Percentiles rank a stretch among this genome's conserved stretches.
Evolutionary conservation across 1,140 invertebrate species (phyloP).

Genomic region (Apolygus lucorum): DNA sequence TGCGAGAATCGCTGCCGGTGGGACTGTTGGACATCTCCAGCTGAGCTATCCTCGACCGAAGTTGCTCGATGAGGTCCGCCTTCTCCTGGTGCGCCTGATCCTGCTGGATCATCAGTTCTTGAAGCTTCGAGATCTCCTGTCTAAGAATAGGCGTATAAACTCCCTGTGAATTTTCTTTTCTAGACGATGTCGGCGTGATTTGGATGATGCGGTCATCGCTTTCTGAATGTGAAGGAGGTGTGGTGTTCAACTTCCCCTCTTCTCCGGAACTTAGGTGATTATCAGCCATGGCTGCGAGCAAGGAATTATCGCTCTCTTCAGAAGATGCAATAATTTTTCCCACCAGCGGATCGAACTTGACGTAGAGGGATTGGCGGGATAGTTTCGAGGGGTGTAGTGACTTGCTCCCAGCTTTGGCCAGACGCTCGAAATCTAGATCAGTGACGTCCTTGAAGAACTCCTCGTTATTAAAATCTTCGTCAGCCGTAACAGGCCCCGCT

Average conservation of each 20-base stretch:
- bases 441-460: constrained; percentile 21
- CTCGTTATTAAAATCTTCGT: constrained; percentile 25
- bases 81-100: constrained; percentile 27
- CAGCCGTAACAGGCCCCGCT: constrained; percentile 30
- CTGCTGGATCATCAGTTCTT: constrained; percentile 30
- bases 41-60: constrained; percentile 21
- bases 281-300: too few species aligned
- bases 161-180: too few species aligned
- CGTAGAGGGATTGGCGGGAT: constrained; percentile 48
- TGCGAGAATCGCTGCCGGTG: neutral
- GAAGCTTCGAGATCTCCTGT: constrained; percentile 27
- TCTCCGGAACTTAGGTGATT: too few species aligned
- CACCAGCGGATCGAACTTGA: constrained; percentile 49
- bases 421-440: constrained; percentile 17
- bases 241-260: too few species aligned
- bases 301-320: neutral
- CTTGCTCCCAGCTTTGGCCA: constrained; percentile 14
- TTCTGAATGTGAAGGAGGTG: too few species aligned
- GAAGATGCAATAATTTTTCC: neutral
- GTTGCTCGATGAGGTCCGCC: constrained; percentile 21
- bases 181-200: too few species aligned
- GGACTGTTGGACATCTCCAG: constrained; percentile 13
- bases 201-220: too few species aligned
- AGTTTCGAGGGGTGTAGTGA: too few species aligned
- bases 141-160: constrained; percentile 4